Evolutionary conservation across 2,888 invertebrate species (phyloP).

Genomic region (Uloborus plumipes): DNA sequence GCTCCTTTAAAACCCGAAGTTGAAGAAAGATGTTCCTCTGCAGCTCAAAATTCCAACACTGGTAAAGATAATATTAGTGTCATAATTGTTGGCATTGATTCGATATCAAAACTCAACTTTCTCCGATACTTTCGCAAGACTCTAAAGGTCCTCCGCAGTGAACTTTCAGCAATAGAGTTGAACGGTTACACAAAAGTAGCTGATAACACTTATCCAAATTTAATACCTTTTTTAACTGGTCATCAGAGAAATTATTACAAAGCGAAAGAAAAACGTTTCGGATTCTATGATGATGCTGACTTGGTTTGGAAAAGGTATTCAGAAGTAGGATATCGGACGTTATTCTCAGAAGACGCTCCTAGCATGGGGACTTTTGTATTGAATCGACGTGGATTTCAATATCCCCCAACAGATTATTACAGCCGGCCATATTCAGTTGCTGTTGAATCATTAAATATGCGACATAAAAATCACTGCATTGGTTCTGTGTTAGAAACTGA

Average conservation of each 20-base stretch:
- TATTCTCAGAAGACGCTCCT: constrained; percentile 70
- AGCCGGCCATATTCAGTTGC: constrained; percentile 70
- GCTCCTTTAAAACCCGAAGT: constrained; percentile 53
- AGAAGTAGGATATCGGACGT: constrained; percentile 69
- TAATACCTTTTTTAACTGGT: constrained; percentile 69
- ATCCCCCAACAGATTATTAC: constrained; percentile 70
- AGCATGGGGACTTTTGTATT: constrained; percentile 70
- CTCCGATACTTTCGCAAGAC: constrained; percentile 83
- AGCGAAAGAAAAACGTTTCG: constrained; percentile 44
- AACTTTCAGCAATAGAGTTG: constrained; percentile 80
- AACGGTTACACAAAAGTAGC: constrained; percentile 79
- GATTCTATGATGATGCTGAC: constrained; percentile 68
- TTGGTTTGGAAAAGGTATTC: constrained; percentile 71
- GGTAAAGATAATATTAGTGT: constrained; percentile 75
- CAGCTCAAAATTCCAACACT: not conserved
- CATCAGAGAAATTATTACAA: constrained; percentile 61
- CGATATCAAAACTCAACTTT: constrained; percentile 85
- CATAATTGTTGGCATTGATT: constrained; percentile 86
- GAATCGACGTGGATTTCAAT: constrained; percentile 69
- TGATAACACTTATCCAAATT: constrained; percentile 72
- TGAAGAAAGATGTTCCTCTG: constrained; percentile 37
- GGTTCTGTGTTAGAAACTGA: constrained; percentile 49
- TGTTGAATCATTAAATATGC: constrained; percentile 66
- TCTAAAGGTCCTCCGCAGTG: constrained; percentile 76
- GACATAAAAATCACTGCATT: constrained; percentile 50